Base-by-base conservation (phyloP, 2,797 vertebrate species). In the Sciaenops ocellatus region DNA sequence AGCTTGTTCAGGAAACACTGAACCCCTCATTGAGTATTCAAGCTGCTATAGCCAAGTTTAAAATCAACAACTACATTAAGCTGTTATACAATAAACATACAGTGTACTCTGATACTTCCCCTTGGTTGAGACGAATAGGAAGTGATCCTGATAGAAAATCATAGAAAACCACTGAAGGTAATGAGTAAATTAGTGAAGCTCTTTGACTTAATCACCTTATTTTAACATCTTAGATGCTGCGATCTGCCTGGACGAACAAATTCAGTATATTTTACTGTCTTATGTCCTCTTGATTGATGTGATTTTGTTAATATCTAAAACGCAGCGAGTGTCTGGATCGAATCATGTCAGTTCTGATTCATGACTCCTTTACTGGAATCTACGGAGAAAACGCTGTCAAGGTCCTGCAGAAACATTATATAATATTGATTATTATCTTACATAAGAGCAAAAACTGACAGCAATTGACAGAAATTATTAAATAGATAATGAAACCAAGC, bases 1-100 rank as follows among this genome's bases (percentile, higher is more conserved):
- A 73, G 69, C 83, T 85, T 68, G 83, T 85, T 83, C 73, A 77
- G 69, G 83, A 87, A 86, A 88, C 42, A 34, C 80, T 70, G 59
- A 73, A 50, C 41, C 73, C 10, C 17, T 66, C 63, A 63, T 73
- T 3, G 12, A 81, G 59, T 20, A 2, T 56, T 69, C 20, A 80
- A 80, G 51, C 65, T 70, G 60, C 68, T 60, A 65, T 64, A 63
- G 62, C 24, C 44, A 38, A n/a, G 69, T 65, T 76, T 77, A 42
- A 85, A 59, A 74, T 67, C 66, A 73, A 70, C 70, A 59, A 50
- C 82, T 60, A 78, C 69, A 69, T 78, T 82, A 77, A 80, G 76
- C 76, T 73, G 80, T 26, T 76, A 73, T 68, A 74, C 77, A 76
- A 78, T 64, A 85, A 82, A 79, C 66, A 78, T 56, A 69, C 44